Base-by-base conservation (phyloP, 1,140 invertebrate species). In the Heliconius hewitsoni region DNA sequence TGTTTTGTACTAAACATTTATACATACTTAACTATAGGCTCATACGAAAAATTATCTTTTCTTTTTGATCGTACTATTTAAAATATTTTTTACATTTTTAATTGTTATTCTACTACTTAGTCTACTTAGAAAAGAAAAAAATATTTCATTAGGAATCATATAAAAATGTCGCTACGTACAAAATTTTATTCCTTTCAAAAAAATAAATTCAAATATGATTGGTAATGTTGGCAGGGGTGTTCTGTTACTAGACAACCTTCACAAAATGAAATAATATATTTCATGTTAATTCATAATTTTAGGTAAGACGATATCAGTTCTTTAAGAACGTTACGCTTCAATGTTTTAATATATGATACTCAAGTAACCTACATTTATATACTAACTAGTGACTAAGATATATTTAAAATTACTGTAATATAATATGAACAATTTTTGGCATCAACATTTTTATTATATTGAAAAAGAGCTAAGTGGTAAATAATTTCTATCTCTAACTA, bases 191-290 rank as follows among this genome's bases (percentile, higher is more conserved):
- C 16, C 16, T 16, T 46, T 46, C 9, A 0, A 37, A 23, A 8
- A 9, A n/a, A 3, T 16, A 66, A 5, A 30, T 66, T 66, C 27
- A 5, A 66, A 30, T 66, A 66, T 30, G 3, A 66, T 66, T 66
- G 23, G 11, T 66, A 16, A 30, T 30, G 3, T 30, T 66, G 30
- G 74, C 76, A 80, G 73, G 74, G 74, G 74, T 46, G 30, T 73
- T 80, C 13, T 27, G 39, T 80, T 80, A 80, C 79, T 71, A 60
- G 70, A 80, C 79, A 80, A 80, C 79, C 74, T 80, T 80, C 79
- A 72, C 74, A 27, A 23, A 52, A 75, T 71, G 74, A 79, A 27
- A 79, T 66, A 66, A 66, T 30, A 66, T 66, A 66, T 66, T 66
- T 66, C 60, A 30, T 30, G 60, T 16, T 66, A 66, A 66, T 66